Conservation (phyloP, 2,113 vertebrate species). For the Suricata suricatta region DNA sequence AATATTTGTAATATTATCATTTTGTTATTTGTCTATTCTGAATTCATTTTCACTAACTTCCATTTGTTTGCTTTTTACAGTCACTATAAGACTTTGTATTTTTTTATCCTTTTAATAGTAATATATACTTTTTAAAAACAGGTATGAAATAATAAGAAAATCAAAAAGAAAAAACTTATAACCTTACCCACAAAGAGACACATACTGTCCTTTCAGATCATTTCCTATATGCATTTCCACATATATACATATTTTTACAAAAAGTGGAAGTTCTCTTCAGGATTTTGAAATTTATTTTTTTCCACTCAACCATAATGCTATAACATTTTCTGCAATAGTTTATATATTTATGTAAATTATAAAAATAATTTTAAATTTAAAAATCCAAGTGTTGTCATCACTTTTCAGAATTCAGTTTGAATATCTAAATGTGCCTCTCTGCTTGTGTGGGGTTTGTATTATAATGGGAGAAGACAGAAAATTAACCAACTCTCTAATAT, state of each 20-base stretch:
- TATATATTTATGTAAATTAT: not conserved
- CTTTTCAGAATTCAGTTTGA: constrained; percentile 7
- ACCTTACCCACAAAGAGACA: not conserved
- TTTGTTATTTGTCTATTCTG: not conserved
- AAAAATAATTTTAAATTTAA: constrained; percentile 7
- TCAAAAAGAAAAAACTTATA: not conserved
- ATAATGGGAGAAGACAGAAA: not conserved
- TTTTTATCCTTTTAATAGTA: not conserved
- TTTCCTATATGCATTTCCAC: not conserved
- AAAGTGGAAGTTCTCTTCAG: not conserved
- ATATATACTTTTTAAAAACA: not conserved
- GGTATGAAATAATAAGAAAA: not conserved
- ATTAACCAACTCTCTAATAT: not conserved
- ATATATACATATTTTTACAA: not conserved
- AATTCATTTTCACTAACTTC: not conserved
- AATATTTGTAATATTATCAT: not conserved
- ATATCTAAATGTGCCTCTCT: not conserved
- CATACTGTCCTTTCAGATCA: not conserved
- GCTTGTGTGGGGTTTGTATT: not conserved
- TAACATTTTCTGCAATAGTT: not conserved
- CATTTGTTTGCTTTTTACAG: constrained; percentile 24
- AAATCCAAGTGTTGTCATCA: not conserved
- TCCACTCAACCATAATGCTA: not conserved
- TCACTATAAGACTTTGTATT: not conserved
- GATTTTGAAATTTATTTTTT: not conserved